phyloP scores from a whole-genome alignment of 1,140 invertebrate species.

The roundworm (Caenorhabditis elegans) region WBcel235 BX284604.4:2348001-2348500 shows the following conservation, averaged over 20 bases:
- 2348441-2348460: constrained; percentile 28
- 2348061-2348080: no score
- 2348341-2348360: not conserved
- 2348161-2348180: no score
- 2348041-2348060: no score
- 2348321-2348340: constrained; percentile 29
- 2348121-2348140: no score
- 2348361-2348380: constrained; percentile 46
- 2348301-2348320: constrained; percentile 57
- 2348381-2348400: constrained; percentile 53
- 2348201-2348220: constrained; percentile 36
- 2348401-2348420: constrained; percentile 50
- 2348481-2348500: not conserved
- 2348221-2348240: constrained; percentile 45
- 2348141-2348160: no score
- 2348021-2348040: no score
- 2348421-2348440: constrained; percentile 39
- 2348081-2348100: no score
- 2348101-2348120: no score
- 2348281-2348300: constrained; percentile 55
- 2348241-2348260: constrained; percentile 53
- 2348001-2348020: no score
- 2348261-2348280: constrained; percentile 41
- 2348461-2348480: not conserved
- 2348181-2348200: no score